These are phyloP conservation scores for Apodemia hepburni DNA, from an alignment of 2,888 invertebrate genomes.

Conservation along the genomic window DNA sequence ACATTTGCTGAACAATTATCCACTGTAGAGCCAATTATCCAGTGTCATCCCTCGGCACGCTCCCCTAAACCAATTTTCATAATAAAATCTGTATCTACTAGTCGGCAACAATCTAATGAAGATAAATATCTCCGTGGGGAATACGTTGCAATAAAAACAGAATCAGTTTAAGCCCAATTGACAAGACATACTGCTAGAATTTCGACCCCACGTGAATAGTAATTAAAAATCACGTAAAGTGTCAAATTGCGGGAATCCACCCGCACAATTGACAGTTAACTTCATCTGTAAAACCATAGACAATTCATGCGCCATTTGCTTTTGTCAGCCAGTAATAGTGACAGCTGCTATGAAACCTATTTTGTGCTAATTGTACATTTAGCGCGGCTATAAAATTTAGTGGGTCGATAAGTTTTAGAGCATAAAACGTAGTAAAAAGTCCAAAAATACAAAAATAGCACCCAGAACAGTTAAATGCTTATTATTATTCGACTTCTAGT, in stretches of 20 bases:
- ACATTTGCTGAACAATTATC: slow-evolving; percentile 68
- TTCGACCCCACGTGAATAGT: slow-evolving; percentile 37
- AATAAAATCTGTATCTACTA: slow-evolving; percentile 71
- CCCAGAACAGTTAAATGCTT: too few relatives aligned
- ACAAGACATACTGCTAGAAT: slow-evolving; percentile 60
- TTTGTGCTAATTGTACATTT: slow-evolving; percentile 1
- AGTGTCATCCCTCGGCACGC: slow-evolving; percentile 53
- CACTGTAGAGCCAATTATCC: slow-evolving; percentile 65
- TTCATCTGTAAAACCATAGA: slow-evolving; percentile 36
- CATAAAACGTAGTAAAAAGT: too few relatives aligned
- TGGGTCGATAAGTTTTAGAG: neutral
- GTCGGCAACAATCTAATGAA: slow-evolving; percentile 65
- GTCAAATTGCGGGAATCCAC: slow-evolving; percentile 59
- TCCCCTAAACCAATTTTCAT: slow-evolving; percentile 61
- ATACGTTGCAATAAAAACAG: slow-evolving; percentile 64
- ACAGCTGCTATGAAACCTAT: slow-evolving; percentile 26
- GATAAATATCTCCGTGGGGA: slow-evolving; percentile 74
- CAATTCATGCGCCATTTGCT: slow-evolving; percentile 27
- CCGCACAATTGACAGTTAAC: slow-evolving; percentile 45
- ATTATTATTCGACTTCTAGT: too few relatives aligned
- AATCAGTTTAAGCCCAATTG: slow-evolving; percentile 74
- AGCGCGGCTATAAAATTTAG: neutral
- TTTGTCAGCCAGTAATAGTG: slow-evolving; percentile 26
- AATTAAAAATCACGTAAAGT: slow-evolving; percentile 50
- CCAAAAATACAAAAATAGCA: too few relatives aligned